Conservation (phyloP, 2,888 invertebrate genomes). For the Cacoxenus indagator region DNA sequence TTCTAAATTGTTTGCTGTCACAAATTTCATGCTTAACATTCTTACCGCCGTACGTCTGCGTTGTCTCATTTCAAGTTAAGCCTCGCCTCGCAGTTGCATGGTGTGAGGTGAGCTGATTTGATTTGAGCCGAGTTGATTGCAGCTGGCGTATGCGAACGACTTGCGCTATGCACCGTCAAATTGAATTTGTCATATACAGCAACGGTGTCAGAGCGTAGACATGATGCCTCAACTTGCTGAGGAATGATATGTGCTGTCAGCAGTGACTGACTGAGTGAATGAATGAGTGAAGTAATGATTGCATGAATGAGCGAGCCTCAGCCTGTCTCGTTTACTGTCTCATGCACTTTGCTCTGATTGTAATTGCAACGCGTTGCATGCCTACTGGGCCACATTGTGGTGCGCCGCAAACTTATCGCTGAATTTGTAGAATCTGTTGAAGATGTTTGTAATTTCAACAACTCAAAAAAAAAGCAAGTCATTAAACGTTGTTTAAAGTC, state of each 20-base stretch:
- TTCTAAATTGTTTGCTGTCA: slow-evolving; percentile 16
- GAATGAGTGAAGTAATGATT: not conserved
- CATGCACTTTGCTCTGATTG: not conserved
- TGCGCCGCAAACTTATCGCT: not conserved
- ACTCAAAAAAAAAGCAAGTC: too few species aligned
- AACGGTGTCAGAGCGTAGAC: not conserved
- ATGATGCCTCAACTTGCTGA: not conserved
- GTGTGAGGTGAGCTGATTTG: not conserved
- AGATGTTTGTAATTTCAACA: not conserved
- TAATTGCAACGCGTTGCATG: not conserved
- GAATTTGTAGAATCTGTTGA: not conserved
- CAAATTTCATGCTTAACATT: slow-evolving; percentile 9
- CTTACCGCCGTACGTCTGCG: not conserved
- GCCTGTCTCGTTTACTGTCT: not conserved
- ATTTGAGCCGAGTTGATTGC: not conserved
- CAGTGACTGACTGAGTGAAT: not conserved
- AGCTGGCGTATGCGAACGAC: not conserved
- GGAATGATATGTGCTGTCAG: not conserved
- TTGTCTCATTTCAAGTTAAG: not conserved
- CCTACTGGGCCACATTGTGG: not conserved
- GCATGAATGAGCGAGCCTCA: not conserved
- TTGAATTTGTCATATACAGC: slow-evolving; percentile 15
- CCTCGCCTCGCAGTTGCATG: not conserved
- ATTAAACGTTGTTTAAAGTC: too few species aligned
- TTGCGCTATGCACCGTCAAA: not conserved